phyloP scores from a whole-genome alignment of 2,888 invertebrate species.

The Tipula confusa region DNA sequence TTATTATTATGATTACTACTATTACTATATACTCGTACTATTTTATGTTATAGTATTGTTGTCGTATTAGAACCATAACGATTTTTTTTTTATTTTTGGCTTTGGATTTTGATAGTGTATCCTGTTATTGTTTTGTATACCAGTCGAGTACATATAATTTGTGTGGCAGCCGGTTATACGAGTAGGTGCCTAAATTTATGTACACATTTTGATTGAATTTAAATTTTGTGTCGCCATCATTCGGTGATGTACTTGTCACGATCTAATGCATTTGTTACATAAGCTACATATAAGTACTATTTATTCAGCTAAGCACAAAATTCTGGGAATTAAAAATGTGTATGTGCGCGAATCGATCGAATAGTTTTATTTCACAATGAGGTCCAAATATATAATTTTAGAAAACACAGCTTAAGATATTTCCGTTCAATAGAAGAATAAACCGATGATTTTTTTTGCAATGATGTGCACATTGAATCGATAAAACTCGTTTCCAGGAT shows the following conservation, averaged over 20 bases:
- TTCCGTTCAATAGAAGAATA: too few relatives aligned
- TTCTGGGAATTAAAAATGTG: too few relatives aligned
- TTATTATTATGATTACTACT: neutral
- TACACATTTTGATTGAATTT: neutral
- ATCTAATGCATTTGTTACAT: too few relatives aligned
- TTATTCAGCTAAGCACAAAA: too few relatives aligned
- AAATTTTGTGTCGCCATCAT: neutral
- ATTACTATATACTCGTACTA: neutral
- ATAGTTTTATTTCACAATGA: too few relatives aligned
- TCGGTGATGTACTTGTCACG: neutral
- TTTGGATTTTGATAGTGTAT: neutral
- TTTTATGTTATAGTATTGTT: neutral
- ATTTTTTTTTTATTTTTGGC: neutral
- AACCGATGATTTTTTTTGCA: too few relatives aligned
- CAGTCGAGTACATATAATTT: neutral
- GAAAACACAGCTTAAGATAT: too few relatives aligned
- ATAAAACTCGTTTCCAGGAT: too few relatives aligned
- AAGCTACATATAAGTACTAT: too few relatives aligned
- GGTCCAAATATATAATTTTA: too few relatives aligned
- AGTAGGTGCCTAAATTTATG: neutral
- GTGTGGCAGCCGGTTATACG: neutral
- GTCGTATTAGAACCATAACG: neutral
- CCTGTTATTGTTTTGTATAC: neutral
- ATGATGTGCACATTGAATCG: too few relatives aligned
- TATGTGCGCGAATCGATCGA: too few relatives aligned